Percentiles rank a stretch among this genome's conserved stretches.
These are phyloP conservation scores for Myotis planiceps DNA, from an alignment of 2,797 vertebrate genomes.

Conservation along the genomic window DNA sequence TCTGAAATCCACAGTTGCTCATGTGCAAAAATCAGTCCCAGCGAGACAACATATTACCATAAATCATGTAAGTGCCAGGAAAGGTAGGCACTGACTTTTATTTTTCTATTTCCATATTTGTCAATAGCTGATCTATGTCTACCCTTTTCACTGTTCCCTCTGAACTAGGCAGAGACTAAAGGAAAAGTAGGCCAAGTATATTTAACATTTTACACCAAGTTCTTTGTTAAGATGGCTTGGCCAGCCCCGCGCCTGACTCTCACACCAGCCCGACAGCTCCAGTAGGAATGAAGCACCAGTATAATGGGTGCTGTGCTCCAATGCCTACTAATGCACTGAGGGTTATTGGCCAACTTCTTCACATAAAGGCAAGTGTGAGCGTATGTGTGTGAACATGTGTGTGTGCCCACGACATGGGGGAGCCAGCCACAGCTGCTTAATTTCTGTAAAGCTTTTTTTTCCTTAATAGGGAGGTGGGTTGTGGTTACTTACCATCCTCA, in stretches of 20 bases:
- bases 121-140: slow-evolving; percentile 29
- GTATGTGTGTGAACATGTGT: slow-evolving; percentile 32
- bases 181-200: slow-evolving; percentile 81
- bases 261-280: slow-evolving; percentile 80
- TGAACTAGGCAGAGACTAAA: slow-evolving; percentile 55
- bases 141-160: slow-evolving; percentile 27
- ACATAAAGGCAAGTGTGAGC: slow-evolving; percentile 84
- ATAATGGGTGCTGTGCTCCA: slow-evolving; percentile 88
- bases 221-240: slow-evolving; percentile 89
- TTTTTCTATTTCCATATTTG: not conserved
- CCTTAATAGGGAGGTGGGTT: slow-evolving; percentile 80
- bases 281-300: slow-evolving; percentile 86
- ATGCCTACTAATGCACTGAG: slow-evolving; percentile 85
- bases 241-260: slow-evolving; percentile 85
- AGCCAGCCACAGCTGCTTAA: slow-evolving; percentile 87
- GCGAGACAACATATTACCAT: not conserved
- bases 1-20: not conserved
- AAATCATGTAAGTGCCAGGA: not conserved
- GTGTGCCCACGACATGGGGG: slow-evolving; percentile 71
- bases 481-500: slow-evolving; percentile 92
- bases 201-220: slow-evolving; percentile 87
- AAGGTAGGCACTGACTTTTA: not conserved
- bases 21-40: not conserved
- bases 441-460: slow-evolving; percentile 83
- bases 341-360: slow-evolving; percentile 87